Percentiles rank a stretch among this genome's conserved stretches.
Conservation (phyloP, 1,140 invertebrate species). For the Sarcophaga bullata region DNA sequence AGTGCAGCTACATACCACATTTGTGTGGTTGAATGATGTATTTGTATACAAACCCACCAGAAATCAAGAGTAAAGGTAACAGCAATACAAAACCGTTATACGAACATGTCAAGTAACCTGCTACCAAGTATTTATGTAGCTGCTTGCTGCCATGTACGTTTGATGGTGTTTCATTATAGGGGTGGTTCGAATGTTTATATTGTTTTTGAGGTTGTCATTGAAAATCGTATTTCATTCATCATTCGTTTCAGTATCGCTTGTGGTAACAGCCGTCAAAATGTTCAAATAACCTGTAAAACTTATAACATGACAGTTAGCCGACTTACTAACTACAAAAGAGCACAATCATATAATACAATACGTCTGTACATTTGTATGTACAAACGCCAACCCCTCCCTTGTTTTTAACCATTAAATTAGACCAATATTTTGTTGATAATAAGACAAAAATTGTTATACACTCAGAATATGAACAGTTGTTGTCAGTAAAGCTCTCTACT, state of each 20-base stretch:
- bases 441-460: not conserved
- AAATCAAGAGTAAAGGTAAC: slow-evolving; percentile 28
- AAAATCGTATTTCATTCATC: slow-evolving; percentile 64
- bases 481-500: too few relatives aligned
- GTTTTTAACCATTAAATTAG: not conserved
- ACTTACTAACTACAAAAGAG: slow-evolving; percentile 11
- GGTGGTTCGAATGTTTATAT: slow-evolving; percentile 33
- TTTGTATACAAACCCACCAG: slow-evolving; percentile 30
- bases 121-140: not conserved
- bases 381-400: not conserved
- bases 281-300: slow-evolving; percentile 33
- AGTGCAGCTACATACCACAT: not conserved
- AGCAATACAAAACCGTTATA: not conserved
- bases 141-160: not conserved
- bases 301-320: slow-evolving; percentile 14
- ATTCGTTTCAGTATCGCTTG: slow-evolving; percentile 46
- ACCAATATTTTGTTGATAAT: not conserved
- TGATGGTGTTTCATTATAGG: slow-evolving; percentile 42
- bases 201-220: slow-evolving; percentile 51
- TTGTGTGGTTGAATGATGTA: not conserved
- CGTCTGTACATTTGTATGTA: not conserved
- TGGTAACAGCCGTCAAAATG: slow-evolving; percentile 22
- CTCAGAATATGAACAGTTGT: not conserved
- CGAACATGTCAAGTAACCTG: slow-evolving; percentile 10
- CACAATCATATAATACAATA: not conserved